Percentiles rank a stretch among this genome's conserved stretches.
These are phyloP conservation scores for Leguminivora glycinivorella DNA, from an alignment of 1,140 invertebrate species.

Conservation along the genomic window DNA sequence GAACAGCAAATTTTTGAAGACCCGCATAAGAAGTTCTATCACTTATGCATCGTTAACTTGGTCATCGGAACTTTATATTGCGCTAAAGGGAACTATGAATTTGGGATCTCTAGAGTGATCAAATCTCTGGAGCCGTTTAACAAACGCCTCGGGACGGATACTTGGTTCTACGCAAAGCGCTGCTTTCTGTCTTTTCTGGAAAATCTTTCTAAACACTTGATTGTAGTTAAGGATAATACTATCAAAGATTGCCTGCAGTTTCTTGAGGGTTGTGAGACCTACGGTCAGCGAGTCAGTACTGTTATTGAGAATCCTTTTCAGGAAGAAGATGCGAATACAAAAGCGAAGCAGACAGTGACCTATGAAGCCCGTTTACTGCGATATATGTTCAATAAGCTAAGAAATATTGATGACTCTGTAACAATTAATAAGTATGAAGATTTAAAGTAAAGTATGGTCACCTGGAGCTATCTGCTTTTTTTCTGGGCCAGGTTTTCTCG, in stretches of 20 bases:
- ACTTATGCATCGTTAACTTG: constrained; percentile 99
- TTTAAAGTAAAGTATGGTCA: constrained; percentile 64
- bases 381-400: constrained; percentile 88
- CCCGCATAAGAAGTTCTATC: constrained; percentile 96
- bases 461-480: constrained; percentile 68
- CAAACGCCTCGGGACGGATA: constrained; percentile 97
- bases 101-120: constrained; percentile 98
- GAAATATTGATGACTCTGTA: constrained; percentile 77
- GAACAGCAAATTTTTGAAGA: constrained; percentile 95
- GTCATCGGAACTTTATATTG: constrained; percentile 99
- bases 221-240: constrained; percentile 92
- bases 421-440: constrained; percentile 78
- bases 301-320: constrained; percentile 90
- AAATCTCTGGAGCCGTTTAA: constrained; percentile 97
- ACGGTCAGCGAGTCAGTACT: constrained; percentile 92
- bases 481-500: constrained; percentile 69
- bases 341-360: constrained; percentile 95
- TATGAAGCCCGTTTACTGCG: constrained; percentile 94
- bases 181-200: constrained; percentile 96
- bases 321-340: constrained; percentile 83
- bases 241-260: constrained; percentile 95
- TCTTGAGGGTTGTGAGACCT: constrained; percentile 94
- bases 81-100: constrained; percentile 99
- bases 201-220: constrained; percentile 94
- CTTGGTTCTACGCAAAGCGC: constrained; percentile 98